Conservation (phyloP, 2,797 vertebrate species). For the Rachycentron canadum region DNA sequence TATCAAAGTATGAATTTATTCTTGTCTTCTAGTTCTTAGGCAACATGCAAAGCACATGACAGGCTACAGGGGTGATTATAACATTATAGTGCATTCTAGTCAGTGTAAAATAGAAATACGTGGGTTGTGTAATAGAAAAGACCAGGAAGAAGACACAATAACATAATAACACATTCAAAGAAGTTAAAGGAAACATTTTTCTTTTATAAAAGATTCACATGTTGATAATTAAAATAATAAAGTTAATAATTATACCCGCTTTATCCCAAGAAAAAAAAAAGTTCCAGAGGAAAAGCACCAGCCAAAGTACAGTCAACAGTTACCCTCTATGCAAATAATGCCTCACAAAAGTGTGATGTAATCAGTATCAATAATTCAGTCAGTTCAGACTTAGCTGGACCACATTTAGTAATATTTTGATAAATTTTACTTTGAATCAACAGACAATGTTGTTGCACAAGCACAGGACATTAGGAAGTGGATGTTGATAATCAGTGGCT, state of each 20-base stretch:
- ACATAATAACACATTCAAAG: slow-evolving; percentile 33
- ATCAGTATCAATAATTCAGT: slow-evolving; percentile 13
- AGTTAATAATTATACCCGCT: slow-evolving; percentile 66
- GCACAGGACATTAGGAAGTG: slow-evolving; percentile 16
- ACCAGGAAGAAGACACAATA: slow-evolving; percentile 17
- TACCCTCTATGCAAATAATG: slow-evolving; percentile 22
- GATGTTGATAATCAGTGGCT: slow-evolving; percentile 28
- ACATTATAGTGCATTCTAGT: background rate
- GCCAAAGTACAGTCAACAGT: slow-evolving; percentile 11
- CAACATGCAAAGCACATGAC: background rate
- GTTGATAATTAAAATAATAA: slow-evolving; percentile 64
- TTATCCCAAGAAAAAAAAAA: slow-evolving; percentile 42
- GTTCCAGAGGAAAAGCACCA: slow-evolving; percentile 24
- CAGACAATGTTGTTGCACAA: slow-evolving; percentile 9
- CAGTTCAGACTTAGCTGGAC: slow-evolving; percentile 3
- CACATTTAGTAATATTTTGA: slow-evolving; percentile 28
- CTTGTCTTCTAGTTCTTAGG: background rate
- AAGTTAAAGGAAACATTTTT: slow-evolving; percentile 40
- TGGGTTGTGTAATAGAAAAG: slow-evolving; percentile 11
- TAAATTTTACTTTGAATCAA: slow-evolving; percentile 23
- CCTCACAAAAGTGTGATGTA: slow-evolving; percentile 1
- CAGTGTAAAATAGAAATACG: slow-evolving; percentile 5
- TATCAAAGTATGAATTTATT: slow-evolving; percentile 51
- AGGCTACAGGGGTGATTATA: background rate
- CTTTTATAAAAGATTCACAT: slow-evolving; percentile 74